These are phyloP conservation scores for Moxostoma hubbsi DNA, from an alignment of 2,797 vertebrate genomes.

Conservation along the genomic window DNA sequence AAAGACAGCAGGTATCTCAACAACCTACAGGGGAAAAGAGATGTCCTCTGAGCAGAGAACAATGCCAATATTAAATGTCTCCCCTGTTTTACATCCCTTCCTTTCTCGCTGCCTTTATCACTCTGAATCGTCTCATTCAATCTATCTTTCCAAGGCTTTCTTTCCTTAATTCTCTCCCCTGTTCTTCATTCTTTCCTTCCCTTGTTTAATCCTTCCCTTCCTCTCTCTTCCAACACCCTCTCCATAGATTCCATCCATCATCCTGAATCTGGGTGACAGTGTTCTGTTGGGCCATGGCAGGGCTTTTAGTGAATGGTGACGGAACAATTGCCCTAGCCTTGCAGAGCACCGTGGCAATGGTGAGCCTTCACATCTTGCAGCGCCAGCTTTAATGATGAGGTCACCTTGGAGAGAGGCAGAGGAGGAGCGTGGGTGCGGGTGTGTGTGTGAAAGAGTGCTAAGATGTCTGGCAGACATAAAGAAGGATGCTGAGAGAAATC, in stretches of 20 bases:
- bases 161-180: background rate
- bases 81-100: slow-evolving; percentile 21
- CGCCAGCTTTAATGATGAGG: slow-evolving; percentile 37
- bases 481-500: background rate
- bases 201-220: slow-evolving; percentile 31
- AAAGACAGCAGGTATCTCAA: background rate
- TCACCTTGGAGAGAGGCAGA: slow-evolving; percentile 52
- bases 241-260: slow-evolving; percentile 56
- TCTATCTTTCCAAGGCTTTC: slow-evolving; percentile 20
- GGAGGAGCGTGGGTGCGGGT: slow-evolving; percentile 6
- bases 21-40: slow-evolving; percentile 8
- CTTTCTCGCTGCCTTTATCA: background rate
- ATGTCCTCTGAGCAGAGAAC: slow-evolving; percentile 12
- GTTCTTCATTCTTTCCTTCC: background rate
- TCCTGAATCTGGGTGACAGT: slow-evolving; percentile 56
- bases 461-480: slow-evolving; percentile 21
- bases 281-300: slow-evolving; percentile 46
- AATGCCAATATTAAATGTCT: slow-evolving; percentile 28
- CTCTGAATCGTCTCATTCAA: too few relatives aligned
- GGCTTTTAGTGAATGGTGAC: slow-evolving; percentile 53
- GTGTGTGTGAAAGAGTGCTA: background rate
- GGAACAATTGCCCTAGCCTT: slow-evolving; percentile 55
- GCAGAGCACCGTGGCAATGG: slow-evolving; percentile 27
- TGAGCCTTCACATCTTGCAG: slow-evolving; percentile 43
- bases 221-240: slow-evolving; percentile 20